phyloP scores from a whole-genome alignment of 2,797 vertebrate species.

The Pithecia hirsuta region DNA sequence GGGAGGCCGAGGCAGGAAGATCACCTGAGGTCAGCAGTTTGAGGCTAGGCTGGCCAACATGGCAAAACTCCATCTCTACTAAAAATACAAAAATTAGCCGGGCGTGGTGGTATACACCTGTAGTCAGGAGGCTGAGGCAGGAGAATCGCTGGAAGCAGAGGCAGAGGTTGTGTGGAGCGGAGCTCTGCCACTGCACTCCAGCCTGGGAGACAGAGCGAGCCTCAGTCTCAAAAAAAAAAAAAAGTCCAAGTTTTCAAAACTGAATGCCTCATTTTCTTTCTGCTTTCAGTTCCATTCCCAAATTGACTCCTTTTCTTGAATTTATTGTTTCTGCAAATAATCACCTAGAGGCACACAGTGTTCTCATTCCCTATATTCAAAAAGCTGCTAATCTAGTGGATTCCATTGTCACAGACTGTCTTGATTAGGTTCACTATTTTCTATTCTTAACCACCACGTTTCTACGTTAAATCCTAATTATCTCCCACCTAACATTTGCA shows the following conservation, averaged over 20 bases:
- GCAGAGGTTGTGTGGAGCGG: too few species aligned
- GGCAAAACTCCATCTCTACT: too few species aligned
- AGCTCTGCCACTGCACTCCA: too few species aligned
- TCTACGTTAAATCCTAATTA: slow-evolving; percentile 40
- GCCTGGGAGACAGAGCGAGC: too few species aligned
- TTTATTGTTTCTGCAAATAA: neutral
- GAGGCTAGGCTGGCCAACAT: too few species aligned
- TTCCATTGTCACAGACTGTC: neutral
- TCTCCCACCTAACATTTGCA: neutral
- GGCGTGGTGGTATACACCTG: too few species aligned
- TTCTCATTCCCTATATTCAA: neutral
- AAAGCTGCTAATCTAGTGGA: neutral
- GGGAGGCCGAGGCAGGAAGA: too few species aligned
- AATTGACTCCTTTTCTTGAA: neutral
- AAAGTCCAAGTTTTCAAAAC: neutral
- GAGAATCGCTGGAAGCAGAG: too few species aligned
- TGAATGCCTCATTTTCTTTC: neutral
- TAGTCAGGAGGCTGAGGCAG: too few species aligned
- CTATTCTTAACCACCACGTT: neutral
- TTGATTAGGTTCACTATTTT: neutral
- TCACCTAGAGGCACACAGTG: neutral
- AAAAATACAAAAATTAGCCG: too few species aligned
- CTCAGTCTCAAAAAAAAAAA: too few species aligned
- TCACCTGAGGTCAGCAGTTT: too few species aligned
- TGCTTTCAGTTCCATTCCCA: neutral